Conservation (phyloP, 2,113 vertebrate genomes). For the Phalacrocorax carbo region DNA sequence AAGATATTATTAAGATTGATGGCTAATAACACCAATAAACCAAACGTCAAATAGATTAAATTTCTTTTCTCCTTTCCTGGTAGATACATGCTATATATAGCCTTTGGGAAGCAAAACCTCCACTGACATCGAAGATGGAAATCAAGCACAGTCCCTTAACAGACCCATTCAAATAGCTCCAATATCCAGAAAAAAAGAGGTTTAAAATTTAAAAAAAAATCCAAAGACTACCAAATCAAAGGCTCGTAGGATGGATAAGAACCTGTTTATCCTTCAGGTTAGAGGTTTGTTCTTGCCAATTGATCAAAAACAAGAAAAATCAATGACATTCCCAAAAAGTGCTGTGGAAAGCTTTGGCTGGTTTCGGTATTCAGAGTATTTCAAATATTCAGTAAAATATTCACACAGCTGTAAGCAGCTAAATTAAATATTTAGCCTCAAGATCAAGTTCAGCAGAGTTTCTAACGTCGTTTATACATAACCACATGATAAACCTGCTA, state of each 20-base stretch:
- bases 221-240: background rate
- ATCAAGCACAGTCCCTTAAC: background rate
- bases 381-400: background rate
- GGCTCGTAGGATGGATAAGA: background rate
- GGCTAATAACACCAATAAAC: conserved; percentile 15
- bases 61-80: background rate
- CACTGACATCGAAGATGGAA: background rate
- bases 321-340: background rate
- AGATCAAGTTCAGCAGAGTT: background rate
- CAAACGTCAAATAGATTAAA: background rate
- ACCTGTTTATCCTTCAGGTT: background rate
- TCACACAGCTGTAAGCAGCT: background rate
- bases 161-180: background rate
- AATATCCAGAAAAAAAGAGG: background rate
- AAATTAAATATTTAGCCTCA: background rate
- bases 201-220: background rate
- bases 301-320: background rate
- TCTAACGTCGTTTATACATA: background rate
- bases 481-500: fast-evolving
- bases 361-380: background rate
- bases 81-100: background rate
- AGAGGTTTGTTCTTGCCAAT: background rate
- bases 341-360: background rate
- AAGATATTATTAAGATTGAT: conserved; percentile 53
- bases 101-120: background rate